These are phyloP conservation scores for Lypha dubia DNA, from an alignment of 2,888 invertebrate species.

Conservation along the genomic window DNA sequence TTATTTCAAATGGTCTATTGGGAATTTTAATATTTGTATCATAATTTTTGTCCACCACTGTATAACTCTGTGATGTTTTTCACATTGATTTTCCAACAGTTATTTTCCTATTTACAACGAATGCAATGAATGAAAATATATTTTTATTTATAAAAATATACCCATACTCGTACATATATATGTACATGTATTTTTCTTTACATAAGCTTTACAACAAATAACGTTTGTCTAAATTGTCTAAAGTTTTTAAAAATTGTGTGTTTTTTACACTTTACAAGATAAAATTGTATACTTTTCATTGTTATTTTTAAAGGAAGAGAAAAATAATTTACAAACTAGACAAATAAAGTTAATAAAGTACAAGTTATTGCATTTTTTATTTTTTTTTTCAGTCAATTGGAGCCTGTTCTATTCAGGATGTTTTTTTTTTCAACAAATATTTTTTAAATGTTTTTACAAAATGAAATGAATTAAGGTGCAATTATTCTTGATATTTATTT, in stretches of 20 bases:
- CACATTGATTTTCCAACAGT: conserved; percentile 10
- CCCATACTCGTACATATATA: neutral
- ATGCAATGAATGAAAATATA: conserved; percentile 29
- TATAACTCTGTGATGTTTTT: conserved; percentile 8
- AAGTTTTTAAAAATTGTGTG: conserved; percentile 22
- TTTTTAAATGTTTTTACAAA: no score
- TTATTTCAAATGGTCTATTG: no score
- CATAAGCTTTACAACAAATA: conserved; percentile 49
- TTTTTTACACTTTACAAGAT: conserved; percentile 11
- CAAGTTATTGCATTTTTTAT: neutral
- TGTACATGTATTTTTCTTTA: neutral
- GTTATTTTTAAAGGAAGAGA: conserved; percentile 30
- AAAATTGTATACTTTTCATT: conserved; percentile 24
- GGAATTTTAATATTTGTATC: no score
- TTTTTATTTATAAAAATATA: no score
- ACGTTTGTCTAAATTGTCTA: conserved; percentile 63
- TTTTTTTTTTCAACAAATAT: no score
- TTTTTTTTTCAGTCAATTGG: neutral
- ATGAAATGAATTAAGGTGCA: no score
- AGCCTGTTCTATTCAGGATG: conserved; percentile 26
- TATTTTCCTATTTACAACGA: conserved; percentile 38
- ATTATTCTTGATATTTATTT: no score
- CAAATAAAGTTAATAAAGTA: conserved; percentile 54
- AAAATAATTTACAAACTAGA: conserved; percentile 23
- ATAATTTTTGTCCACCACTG: no score